Conservation (phyloP, 2,113 vertebrate species). For the Eurystomus gularis region DNA sequence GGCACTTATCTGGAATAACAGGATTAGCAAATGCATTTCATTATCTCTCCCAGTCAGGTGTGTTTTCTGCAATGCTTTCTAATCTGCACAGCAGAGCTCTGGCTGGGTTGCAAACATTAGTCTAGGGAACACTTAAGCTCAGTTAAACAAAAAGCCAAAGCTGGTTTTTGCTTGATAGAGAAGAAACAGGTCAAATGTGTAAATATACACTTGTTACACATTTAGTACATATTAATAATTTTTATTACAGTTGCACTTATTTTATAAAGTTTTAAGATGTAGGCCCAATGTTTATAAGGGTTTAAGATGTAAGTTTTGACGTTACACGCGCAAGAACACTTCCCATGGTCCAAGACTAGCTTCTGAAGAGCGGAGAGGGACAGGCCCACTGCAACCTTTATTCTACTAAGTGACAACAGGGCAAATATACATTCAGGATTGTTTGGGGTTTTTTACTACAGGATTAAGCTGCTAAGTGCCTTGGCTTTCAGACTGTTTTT, state of each 20-base stretch:
- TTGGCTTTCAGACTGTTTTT: neutral
- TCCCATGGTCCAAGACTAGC: neutral
- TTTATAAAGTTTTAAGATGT: neutral
- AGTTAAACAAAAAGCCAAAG: neutral
- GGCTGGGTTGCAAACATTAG: neutral
- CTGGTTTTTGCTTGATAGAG: neutral
- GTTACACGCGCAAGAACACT: neutral
- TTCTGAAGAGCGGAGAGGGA: neutral
- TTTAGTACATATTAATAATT: neutral
- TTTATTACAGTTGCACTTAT: neutral
- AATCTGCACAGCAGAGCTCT: neutral
- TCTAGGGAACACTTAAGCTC: neutral
- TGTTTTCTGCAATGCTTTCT: neutral
- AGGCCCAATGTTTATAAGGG: neutral
- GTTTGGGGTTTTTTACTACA: neutral
- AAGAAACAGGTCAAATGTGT: neutral
- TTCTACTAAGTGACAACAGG: neutral
- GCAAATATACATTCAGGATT: neutral
- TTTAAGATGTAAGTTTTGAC: neutral
- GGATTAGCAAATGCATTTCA: neutral
- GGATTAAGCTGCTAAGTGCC: neutral
- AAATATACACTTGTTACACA: neutral
- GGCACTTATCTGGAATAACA: neutral
- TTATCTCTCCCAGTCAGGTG: conserved; percentile 3
- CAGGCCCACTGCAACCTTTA: neutral